Evolutionary conservation across 1,140 invertebrate species (phyloP), one percentile per base, ranked within the genome.

Genomic region (Homalodisca vitripennis): DNA sequence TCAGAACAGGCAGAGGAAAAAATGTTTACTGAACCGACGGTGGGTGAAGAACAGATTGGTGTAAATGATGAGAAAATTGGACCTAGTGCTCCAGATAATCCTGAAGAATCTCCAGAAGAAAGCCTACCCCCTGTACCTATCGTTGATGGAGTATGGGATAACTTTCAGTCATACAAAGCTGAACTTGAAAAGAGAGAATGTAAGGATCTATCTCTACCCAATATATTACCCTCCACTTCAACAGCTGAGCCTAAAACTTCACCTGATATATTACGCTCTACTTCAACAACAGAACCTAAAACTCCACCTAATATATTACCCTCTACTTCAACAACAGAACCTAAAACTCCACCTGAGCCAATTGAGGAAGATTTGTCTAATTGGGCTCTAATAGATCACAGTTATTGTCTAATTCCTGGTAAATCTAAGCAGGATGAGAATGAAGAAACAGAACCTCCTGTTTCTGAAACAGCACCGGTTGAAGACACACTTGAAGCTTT

Each of bases 111-210:
- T 55, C 14, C 30, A 27, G 64, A 63, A 26, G 68, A 69, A 14
- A 53, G 2, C 24, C 53, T 30, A 68, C 77, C 79, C 34, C 77
- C 79, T 70, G 80, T 80, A 60, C 77, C 82, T 67, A 81, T 84
- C 34, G 83, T 87, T 74, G 84, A 87, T 71, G 87, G 89, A n/a
- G 92, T 92, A 76, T 92, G 90, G 90, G 89, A 92, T 74, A 92
- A 92, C 76, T 91, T 92, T 68, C 89, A 89, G 76, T 86, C 85
- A 30, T 89, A 87, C 76, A 83, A 87, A 72, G 86, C 87, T 13
- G 81, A 80, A 70, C 78, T 84, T 29, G 82, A 81, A 31, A 83
- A 82, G 62, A 76, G 81, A 24, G 80, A 80, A 64, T 30, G n/a
- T 22, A 55, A 32, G 26, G 66, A 68, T 68, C 14, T 34, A 60